These are phyloP conservation scores for Osmerus eperlanus DNA, from an alignment of 2,113 vertebrate genomes.

Conservation along the genomic window DNA sequence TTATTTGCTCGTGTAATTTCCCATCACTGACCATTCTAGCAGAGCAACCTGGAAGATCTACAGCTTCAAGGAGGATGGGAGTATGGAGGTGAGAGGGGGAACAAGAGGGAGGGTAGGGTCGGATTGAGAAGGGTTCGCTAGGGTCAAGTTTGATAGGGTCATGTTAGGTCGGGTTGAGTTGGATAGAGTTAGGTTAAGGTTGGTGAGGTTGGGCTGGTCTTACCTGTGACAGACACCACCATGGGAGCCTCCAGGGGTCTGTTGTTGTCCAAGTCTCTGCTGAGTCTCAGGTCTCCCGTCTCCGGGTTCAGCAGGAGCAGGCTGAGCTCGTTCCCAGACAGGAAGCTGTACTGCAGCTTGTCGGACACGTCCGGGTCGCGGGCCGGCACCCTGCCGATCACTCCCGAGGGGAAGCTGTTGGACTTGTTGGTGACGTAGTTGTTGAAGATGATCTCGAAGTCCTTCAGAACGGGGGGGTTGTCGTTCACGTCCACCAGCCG, in stretches of 20 bases:
- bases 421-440: constrained; percentile 97
- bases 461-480: constrained; percentile 81
- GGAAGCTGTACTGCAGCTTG: constrained; percentile 85
- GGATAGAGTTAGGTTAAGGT: too few relatives aligned
- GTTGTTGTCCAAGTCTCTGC: constrained; percentile 89
- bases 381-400: constrained; percentile 93
- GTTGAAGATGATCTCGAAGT: constrained; percentile 98
- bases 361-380: constrained; percentile 92
- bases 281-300: constrained; percentile 89
- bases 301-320: constrained; percentile 84
- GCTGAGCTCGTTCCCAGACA: constrained; percentile 89
- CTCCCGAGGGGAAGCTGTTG: constrained; percentile 90
- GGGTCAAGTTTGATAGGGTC: too few relatives aligned
- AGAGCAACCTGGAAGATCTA: too few relatives aligned
- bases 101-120: too few relatives aligned
- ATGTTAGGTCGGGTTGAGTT: too few relatives aligned
- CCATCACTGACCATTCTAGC: too few relatives aligned
- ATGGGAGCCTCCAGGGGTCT: constrained; percentile 89
- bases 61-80: too few relatives aligned
- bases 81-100: too few relatives aligned
- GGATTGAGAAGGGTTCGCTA: too few relatives aligned
- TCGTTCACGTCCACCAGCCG: constrained; percentile 89
- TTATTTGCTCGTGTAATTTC: too few relatives aligned
- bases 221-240: constrained; percentile 92
- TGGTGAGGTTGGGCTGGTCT: constrained; percentile 35